Conservation (phyloP, 2,888 invertebrate genomes). For the Thumatha senex region DNA sequence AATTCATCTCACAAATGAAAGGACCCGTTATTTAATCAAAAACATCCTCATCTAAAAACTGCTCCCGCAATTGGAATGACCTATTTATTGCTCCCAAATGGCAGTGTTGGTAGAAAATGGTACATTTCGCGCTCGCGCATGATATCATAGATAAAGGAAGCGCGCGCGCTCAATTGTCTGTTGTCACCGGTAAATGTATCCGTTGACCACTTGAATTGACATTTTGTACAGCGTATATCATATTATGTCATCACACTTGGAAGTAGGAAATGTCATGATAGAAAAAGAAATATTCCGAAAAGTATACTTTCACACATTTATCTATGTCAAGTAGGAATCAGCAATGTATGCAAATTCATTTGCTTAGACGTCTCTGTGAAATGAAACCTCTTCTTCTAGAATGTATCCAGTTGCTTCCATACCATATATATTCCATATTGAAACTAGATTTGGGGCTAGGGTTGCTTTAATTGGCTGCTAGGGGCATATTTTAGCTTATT, state of each 20-base stretch:
- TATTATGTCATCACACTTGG: too few species aligned
- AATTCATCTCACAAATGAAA: constrained; percentile 25
- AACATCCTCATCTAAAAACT: constrained; percentile 30
- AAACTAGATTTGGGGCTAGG: too few species aligned
- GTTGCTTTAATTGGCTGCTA: too few species aligned
- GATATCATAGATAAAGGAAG: constrained; percentile 66
- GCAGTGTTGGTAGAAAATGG: constrained; percentile 47
- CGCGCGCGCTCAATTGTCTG: constrained; percentile 43
- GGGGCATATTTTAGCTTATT: too few species aligned
- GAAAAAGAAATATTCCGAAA: too few species aligned
- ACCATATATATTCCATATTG: too few species aligned
- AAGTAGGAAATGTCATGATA: too few species aligned
- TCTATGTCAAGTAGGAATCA: too few species aligned
- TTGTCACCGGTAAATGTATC: constrained; percentile 39
- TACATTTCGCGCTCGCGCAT: constrained; percentile 43
- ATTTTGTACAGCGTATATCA: constrained; percentile 19
- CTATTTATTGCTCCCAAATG: constrained; percentile 47
- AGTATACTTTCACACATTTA: too few species aligned
- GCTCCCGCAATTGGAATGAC: constrained; percentile 47
- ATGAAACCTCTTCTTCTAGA: too few species aligned
- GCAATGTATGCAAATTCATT: too few species aligned
- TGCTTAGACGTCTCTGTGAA: background rate
- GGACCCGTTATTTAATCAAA: constrained; percentile 34
- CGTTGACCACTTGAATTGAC: constrained; percentile 28
- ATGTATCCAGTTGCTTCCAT: too few species aligned